phyloP scores from a whole-genome alignment of 2,797 vertebrate genomes.

The Iguana delicatissima region DNA sequence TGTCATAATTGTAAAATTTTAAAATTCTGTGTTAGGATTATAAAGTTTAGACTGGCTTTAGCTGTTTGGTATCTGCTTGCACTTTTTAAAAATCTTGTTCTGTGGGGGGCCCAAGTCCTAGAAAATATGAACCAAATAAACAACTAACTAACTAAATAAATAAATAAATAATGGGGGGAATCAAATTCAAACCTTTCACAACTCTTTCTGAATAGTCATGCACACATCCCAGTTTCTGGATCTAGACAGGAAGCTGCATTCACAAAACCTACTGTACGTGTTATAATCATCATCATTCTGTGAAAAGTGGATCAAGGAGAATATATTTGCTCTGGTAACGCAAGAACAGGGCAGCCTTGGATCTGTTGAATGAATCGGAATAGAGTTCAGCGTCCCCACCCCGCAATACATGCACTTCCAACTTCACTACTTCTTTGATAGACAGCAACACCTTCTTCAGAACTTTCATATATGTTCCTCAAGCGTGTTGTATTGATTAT shows the following conservation, averaged over 20 bases:
- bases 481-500: not conserved
- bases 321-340: not conserved
- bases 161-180: too few species aligned
- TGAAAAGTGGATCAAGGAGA: not conserved
- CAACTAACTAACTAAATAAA: too few species aligned
- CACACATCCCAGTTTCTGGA: not conserved
- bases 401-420: too few species aligned
- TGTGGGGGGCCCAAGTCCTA: too few species aligned
- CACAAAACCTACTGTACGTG: not conserved
- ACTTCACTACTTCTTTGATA: not conserved
- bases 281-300: not conserved
- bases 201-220: not conserved
- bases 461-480: not conserved
- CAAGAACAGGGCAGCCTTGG: too few species aligned
- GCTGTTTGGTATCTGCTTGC: too few species aligned
- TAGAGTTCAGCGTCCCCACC: too few species aligned
- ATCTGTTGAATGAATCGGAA: not conserved
- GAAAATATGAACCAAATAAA: too few species aligned
- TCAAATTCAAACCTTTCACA: not conserved
- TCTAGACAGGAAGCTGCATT: not conserved
- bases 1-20: too few species aligned
- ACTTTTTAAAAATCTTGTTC: too few species aligned
- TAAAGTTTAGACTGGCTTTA: too few species aligned
- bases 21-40: too few species aligned
- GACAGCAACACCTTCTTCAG: not conserved